These are phyloP conservation scores for Nomada fucata DNA, from an alignment of 2,888 invertebrate genomes.

Conservation along the genomic window DNA sequence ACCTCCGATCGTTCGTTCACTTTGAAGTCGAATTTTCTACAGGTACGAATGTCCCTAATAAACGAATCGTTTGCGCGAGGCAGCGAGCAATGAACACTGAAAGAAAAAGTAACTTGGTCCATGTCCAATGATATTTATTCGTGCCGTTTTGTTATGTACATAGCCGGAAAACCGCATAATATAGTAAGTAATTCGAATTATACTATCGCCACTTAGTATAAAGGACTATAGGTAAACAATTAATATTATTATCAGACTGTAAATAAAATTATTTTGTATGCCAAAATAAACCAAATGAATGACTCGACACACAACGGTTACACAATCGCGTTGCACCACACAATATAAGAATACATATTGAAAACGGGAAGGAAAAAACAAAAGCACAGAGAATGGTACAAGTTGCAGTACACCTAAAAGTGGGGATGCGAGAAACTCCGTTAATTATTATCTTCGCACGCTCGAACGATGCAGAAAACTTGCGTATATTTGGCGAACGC, in stretches of 20 bases:
- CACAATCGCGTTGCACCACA: conserved; percentile 40
- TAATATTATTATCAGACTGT: conserved; percentile 81
- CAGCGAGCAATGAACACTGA: conserved; percentile 24
- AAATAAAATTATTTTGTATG: conserved; percentile 84
- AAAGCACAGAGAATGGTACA: conserved; percentile 25
- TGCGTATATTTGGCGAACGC: conserved; percentile 38
- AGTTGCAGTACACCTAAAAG: conserved; percentile 31
- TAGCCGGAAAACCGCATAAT: conserved; percentile 70
- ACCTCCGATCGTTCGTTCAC: not conserved
- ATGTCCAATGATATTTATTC: conserved; percentile 75
- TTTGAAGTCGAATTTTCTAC: conserved; percentile 12
- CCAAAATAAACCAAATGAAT: conserved; percentile 83
- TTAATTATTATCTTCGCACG: conserved; percentile 27
- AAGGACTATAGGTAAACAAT: conserved; percentile 72
- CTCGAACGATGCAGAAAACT: conserved; percentile 23
- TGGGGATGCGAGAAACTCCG: conserved; percentile 16
- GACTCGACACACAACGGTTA: conserved; percentile 55
- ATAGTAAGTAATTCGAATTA: conserved; percentile 68
- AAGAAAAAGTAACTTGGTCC: conserved; percentile 54
- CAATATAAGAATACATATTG: conserved; percentile 10
- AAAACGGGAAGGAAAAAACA: not conserved
- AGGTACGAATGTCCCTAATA: conserved; percentile 49
- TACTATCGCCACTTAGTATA: conserved; percentile 76
- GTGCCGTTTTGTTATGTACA: conserved; percentile 72
- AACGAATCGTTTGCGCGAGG: conserved; percentile 60